phyloP scores from a whole-genome alignment of 2,113 vertebrate species.

The Porphyrio hochstetteri region DNA sequence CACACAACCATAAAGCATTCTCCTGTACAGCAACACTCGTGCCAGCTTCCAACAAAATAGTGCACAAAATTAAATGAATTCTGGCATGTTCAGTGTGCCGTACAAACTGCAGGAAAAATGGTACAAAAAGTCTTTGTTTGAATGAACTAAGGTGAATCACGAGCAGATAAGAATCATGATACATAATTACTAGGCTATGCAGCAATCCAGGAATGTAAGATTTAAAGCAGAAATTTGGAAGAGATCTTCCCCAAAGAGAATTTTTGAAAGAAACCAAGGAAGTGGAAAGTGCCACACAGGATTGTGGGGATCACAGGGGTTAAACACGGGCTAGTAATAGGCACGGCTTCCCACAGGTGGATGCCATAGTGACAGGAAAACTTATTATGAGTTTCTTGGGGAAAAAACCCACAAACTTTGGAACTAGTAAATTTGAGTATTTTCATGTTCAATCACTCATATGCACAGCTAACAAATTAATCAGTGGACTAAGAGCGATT shows the following conservation, averaged over 20 bases:
- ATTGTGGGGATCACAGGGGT: neutral
- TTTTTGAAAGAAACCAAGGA: neutral
- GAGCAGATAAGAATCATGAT: neutral
- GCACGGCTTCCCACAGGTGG: neutral
- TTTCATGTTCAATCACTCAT: neutral
- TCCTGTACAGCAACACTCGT: neutral
- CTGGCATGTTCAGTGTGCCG: neutral
- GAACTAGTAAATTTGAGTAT: neutral
- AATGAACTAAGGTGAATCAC: neutral
- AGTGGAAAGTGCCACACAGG: neutral
- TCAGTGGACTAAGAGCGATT: neutral
- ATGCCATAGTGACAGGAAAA: neutral
- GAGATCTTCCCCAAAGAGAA: neutral
- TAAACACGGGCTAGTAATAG: neutral
- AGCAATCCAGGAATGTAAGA: neutral
- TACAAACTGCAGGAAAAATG: neutral
- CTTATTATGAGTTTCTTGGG: neutral
- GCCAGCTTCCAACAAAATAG: neutral
- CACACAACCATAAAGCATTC: neutral
- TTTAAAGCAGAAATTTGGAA: neutral
- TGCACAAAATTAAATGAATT: conserved; percentile 14
- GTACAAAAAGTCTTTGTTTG: neutral
- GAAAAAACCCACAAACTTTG: neutral
- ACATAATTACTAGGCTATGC: neutral
- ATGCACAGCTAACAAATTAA: neutral